Percentiles rank a stretch among this genome's conserved stretches.
Conservation (phyloP, 2,797 vertebrate species). For the Petrocephalus schoutedeni region DNA sequence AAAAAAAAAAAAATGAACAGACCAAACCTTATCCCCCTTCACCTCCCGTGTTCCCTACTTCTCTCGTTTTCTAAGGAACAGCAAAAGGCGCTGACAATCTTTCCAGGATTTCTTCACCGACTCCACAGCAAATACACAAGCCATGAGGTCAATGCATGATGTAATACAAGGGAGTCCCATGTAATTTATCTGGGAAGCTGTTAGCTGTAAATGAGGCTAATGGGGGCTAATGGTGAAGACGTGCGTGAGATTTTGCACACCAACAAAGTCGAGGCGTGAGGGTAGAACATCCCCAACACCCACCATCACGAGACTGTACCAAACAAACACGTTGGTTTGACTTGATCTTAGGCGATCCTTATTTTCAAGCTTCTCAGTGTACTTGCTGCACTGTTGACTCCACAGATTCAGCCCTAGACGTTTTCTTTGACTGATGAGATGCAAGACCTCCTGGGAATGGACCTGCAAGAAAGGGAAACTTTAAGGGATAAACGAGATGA, state of each 20-base stretch:
- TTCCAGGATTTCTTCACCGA: neutral
- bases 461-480: neutral
- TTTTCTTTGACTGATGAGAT: neutral
- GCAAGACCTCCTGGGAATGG: neutral
- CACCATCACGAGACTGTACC: neutral
- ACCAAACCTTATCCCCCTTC: neutral
- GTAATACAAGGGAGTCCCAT: neutral
- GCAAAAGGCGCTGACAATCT: neutral
- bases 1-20: neutral
- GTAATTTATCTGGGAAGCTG: neutral
- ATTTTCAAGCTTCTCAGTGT: neutral
- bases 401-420: neutral
- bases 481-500: neutral
- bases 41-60: neutral
- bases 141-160: neutral
- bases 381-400: neutral
- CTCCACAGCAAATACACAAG: neutral
- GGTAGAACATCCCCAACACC: neutral
- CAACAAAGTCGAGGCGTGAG: neutral
- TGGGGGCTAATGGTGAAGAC: neutral
- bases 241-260: neutral
- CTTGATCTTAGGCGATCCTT: neutral
- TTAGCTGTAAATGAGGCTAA: neutral
- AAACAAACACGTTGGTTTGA: neutral
- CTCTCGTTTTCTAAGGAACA: neutral